Evolutionary conservation across 2,113 vertebrate species (phyloP), one percentile per base, ranked within the genome.

Genomic region (Phalacrocorax pelagicus): DNA sequence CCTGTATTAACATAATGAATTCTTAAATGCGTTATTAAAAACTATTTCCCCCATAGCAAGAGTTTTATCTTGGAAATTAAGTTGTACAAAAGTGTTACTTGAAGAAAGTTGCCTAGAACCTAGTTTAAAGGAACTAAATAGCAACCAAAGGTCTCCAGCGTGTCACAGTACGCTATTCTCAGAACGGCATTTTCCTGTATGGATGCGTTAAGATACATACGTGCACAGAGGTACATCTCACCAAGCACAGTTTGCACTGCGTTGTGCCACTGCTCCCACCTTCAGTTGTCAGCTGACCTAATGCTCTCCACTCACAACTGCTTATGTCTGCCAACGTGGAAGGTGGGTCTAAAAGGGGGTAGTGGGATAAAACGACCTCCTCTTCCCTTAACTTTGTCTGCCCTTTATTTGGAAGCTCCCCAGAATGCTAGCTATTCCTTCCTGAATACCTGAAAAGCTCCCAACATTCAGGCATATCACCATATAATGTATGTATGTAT

Each of bases 1-100:
- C 97, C 98, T 98, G 96, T 96, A 98, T 92, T 73, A 97, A 92
- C 96, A 97, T 96, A 97, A 97, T 0, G 40, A 59, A 78, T 96
- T 90, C 93, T 97, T 97, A 90, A 94, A 94, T 95, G 81, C 74
- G 44, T 90, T 75, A 95, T 94, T 83, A 83, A 67, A 75, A 95
- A 88, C 94, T 95, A 6, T 90, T 94, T 95, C 75, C 92, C 95
- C 94, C 91, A n/a, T 24, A 82, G 85, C 71, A 81, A 92, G 66
- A 92, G 59, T 77, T 94, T 95, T 21, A 91, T 44, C 74, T 55
- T 63, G 70, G 73, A 89, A 54, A 81, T 75, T 2, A 75, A 75
- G 38, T 14, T 29, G 81, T 36, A 69, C 70, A 44, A 32, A 77
- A 58, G 54, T 2, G 16, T 77, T 34, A 80, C 51, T 58, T n/a